These are phyloP conservation scores for Teleogryllus occipitalis DNA, from an alignment of 1,140 invertebrate species.

Conservation along the genomic window DNA sequence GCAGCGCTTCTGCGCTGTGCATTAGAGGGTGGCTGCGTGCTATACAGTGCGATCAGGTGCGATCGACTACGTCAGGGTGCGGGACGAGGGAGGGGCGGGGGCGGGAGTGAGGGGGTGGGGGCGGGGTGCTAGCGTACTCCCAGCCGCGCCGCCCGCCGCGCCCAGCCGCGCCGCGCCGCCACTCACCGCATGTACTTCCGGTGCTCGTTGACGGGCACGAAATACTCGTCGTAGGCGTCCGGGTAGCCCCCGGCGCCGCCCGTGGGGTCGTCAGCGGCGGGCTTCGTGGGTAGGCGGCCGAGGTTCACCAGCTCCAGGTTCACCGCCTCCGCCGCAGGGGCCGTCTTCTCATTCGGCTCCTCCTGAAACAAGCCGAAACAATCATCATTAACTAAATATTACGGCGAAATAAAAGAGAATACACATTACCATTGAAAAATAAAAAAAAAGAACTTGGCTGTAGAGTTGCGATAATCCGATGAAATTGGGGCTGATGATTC, in stretches of 20 bases:
- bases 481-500: too few relatives aligned
- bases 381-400: too few relatives aligned
- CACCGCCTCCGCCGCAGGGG: conserved; percentile 59
- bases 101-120: too few relatives aligned
- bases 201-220: conserved; percentile 75
- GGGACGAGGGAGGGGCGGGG: too few relatives aligned
- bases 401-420: too few relatives aligned
- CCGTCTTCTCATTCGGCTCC: conserved; percentile 34
- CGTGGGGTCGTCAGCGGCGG: conserved; percentile 57
- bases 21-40: neutral
- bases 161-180: too few relatives aligned
- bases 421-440: too few relatives aligned
- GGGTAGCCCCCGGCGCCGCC: conserved; percentile 49
- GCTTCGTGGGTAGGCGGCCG: conserved; percentile 46
- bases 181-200: conserved; percentile 72
- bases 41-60: neutral
- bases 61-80: neutral
- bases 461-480: too few relatives aligned
- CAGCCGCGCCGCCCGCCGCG: neutral
- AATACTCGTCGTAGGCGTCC: conserved; percentile 72
- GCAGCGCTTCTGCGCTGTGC: neutral
- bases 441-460: too few relatives aligned
- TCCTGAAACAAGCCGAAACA: neutral
- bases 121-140: neutral
- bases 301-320: conserved; percentile 71